Base-by-base conservation (phyloP, 2,888 invertebrate genomes). In the Eupithecia pulchellata region DNA sequence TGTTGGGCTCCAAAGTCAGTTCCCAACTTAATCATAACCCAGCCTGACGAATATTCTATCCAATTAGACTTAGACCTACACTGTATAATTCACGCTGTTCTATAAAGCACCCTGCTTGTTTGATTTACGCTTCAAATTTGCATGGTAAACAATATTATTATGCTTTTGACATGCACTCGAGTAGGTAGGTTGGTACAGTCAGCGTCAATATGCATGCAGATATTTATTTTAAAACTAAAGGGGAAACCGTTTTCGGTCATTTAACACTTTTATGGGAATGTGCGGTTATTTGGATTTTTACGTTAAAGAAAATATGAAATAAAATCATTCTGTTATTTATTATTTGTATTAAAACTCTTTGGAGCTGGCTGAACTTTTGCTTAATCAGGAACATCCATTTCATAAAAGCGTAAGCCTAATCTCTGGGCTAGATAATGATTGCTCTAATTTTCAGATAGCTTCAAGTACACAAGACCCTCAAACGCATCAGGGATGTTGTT, bases 81-180 rank as follows among this genome's bases (percentile, higher is more conserved):
- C 17, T 14, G 17, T 29, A 17, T 20, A 57, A 14, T 57, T 2
- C 57, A 57, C 17, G 6, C 55, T 55, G 32, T n/a, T n/a, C 29
- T n/a, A 32, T 60, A 60, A 30, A 29, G 30, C 29, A 32, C 42
- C 66, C n/a, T 66, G 29, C 29, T 36, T 67, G 42, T 60, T 57
- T 57, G 27, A 29, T 58, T 39, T 61, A 61, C 34, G 61, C 61
- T 61, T 32, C 30, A 52, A 67, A 42, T 69, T 64, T 52, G 64
- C 66, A 60, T 34, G 61, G 30, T 30, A 57, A 57, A 66, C 66
- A 30, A 62, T 58, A 61, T 72, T 65, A 69, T 32, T 52, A 63
- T 63, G 72, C 70, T 69, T 71, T 71, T 72, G 70, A 69, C 66
- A 64, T 64, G 27, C 32, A 58, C 29, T 29, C 13, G 34, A 55